Evolutionary conservation across 2,113 vertebrate species (phyloP), one percentile per base, ranked within the genome.

Genomic region (Corynorhinus townsendii): DNA sequence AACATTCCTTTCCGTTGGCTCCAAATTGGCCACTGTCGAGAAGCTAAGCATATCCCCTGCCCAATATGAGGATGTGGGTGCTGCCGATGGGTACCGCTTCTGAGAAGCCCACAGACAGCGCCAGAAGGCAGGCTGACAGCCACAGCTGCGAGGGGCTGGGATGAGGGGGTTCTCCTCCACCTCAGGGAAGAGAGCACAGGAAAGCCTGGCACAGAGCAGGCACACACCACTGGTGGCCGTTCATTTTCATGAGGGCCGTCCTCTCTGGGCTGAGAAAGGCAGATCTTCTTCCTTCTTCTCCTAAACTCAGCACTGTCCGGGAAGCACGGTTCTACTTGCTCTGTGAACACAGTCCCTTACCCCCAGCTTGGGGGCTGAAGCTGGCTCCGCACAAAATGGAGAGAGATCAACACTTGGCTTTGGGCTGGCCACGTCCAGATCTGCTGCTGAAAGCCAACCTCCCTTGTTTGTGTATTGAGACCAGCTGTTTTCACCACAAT

Each of bases 401-500:
- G 47, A 43, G 49, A 68, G 75, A 49, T 17, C 69, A 38, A 47
- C 26, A 35, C 54, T 7, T 47, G 73, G 82, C 87, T 77, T 22
- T 47, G 33, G 62, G 83, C 20, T 22, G 81, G 38, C 64, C 33
- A 1, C 1, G 15, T 28, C 47, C 91, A 79, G 35, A 40, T 14
- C 5, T 0, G 38, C 84, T 0, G 1, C 66, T 15, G 40, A 76
- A 82, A 66, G 75, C 75, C 1, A 1, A 15, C 4, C 1, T 0
- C 47, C 33, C 47, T 33, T 28, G 45, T 84, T 30, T 92, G 62
- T 85, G 85, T 59, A 66, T 9, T 43, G 30, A 82, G 79, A 72
- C 47, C 96, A 94, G 94, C 94, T 95, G 71, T 54, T 71, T 89
- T 89, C 59, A 69, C 84, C 79, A 22, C 8, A 1, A 81, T 33